Base-by-base conservation (phyloP, 2,797 vertebrate genomes). In the Mus minutoides region DNA sequence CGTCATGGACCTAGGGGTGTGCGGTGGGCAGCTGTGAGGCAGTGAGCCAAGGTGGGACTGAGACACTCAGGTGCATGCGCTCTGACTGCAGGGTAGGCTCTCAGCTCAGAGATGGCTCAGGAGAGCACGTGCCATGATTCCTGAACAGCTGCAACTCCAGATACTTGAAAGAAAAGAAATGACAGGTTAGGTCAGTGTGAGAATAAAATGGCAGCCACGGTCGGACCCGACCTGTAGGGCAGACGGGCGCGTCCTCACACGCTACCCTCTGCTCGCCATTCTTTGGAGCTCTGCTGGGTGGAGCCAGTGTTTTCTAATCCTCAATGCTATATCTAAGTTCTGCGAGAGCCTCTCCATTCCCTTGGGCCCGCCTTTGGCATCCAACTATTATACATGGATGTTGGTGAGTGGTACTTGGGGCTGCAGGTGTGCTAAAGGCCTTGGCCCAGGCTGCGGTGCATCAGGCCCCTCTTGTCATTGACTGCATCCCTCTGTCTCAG, bases 401-500 rank as follows among this genome's bases (percentile, higher is more conserved):
- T 7, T 46, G n/a, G 26, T 46, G 7, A 80, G n/a, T 31, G 26
- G 10, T n/a, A 1, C 11, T 80, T 40, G 49, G n/a, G 75, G 43
- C 40, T 76, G 24, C 12, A n/a, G 52, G 26, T 46, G 60, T 75
- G 69, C 10, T 8, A 4, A 10, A 0, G 37, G 83, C 54, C 64
- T 60, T 11, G 0, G 31, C 4, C 54, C 10, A 34, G 21, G 37
- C 52, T n/a, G 11, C 37, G 46, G 3, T 26, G 31, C 34, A 77
- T 17, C n/a, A 3, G 13, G 54, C 37, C 0, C 1, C 76, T 31
- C 3, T 43, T 21, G n/a, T 52, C 64, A 77, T 37, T 92, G 46
- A 73, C 49, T 21, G 0, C 1, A 1, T 64, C 16, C 0, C 82
- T 97, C 56, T 94, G 2, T 14, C 95, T 5, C 88, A 99, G 99